Evolutionary conservation across 1,140 invertebrate species (phyloP).

Genomic region (Aricia agestis): DNA sequence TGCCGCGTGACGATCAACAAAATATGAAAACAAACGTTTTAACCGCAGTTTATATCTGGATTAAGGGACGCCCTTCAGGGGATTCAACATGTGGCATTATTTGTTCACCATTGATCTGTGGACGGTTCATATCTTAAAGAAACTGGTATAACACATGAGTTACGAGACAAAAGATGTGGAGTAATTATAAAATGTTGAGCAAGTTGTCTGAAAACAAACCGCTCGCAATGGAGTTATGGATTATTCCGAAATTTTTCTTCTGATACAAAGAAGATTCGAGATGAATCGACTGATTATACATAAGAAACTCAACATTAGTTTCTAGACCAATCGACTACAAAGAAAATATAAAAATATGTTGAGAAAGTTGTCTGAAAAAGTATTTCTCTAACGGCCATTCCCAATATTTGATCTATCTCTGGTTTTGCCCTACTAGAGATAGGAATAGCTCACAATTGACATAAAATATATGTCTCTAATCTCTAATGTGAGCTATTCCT

Average conservation of each 20-base stretch:
- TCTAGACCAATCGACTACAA: too few relatives aligned
- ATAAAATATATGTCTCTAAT: too few relatives aligned
- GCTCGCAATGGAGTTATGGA: too few relatives aligned
- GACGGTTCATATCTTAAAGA: not conserved
- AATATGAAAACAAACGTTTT: conserved; percentile 23
- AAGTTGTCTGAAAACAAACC: not conserved
- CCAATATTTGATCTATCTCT: too few relatives aligned
- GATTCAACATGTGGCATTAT: not conserved
- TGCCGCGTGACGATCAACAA: conserved; percentile 53
- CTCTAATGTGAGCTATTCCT: too few relatives aligned
- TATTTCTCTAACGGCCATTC: not conserved
- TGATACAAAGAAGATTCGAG: too few relatives aligned
- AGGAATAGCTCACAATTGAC: too few relatives aligned
- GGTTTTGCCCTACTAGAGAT: too few relatives aligned
- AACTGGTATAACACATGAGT: not conserved
- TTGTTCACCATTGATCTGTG: not conserved
- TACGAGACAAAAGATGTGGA: not conserved
- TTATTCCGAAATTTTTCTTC: too few relatives aligned
- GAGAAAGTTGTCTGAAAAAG: not conserved
- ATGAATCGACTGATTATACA: too few relatives aligned
- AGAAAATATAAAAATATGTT: not conserved
- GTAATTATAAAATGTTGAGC: not conserved
- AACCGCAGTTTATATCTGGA: not conserved
- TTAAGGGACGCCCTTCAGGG: not conserved
- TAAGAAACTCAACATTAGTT: too few relatives aligned